Evolutionary conservation across 2,888 invertebrate species (phyloP).

Genomic region (Exocentrus adspersus): DNA sequence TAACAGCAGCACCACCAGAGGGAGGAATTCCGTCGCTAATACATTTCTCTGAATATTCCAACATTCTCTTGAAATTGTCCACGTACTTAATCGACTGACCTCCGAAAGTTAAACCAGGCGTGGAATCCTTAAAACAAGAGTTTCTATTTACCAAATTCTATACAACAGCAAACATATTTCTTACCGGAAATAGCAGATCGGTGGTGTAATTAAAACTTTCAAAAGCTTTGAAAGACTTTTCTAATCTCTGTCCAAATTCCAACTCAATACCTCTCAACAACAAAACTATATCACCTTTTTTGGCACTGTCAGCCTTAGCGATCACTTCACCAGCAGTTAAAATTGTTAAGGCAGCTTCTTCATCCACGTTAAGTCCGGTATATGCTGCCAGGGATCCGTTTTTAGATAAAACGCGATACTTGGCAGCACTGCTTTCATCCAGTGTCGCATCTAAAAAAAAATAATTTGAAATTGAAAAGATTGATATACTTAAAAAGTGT

Average conservation of each 20-base stretch:
- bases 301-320: conserved; percentile 59
- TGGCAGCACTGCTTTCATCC: conserved; percentile 10
- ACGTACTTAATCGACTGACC: conserved; percentile 62
- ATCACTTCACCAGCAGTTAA: conserved; percentile 73
- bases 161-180: too few relatives aligned
- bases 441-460: conserved; percentile 33
- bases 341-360: conserved; percentile 67
- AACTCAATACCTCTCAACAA: conserved; percentile 54
- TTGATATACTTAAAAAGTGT: neutral
- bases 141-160: too few relatives aligned
- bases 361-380: conserved; percentile 67
- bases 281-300: conserved; percentile 50
- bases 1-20: conserved; percentile 5
- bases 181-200: conserved; percentile 71
- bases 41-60: conserved; percentile 63
- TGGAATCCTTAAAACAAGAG: conserved; percentile 63
- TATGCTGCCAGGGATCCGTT: conserved; percentile 68
- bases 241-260: conserved; percentile 57
- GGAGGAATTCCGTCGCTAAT: neutral
- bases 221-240: conserved; percentile 68
- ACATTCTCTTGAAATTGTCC: conserved; percentile 68
- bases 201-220: conserved; percentile 67
- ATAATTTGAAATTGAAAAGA: neutral
- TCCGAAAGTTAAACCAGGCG: conserved; percentile 67
- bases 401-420: conserved; percentile 69